These are phyloP conservation scores for Columba guinea DNA, from an alignment of 2,797 vertebrate species.

Conservation along the genomic window DNA sequence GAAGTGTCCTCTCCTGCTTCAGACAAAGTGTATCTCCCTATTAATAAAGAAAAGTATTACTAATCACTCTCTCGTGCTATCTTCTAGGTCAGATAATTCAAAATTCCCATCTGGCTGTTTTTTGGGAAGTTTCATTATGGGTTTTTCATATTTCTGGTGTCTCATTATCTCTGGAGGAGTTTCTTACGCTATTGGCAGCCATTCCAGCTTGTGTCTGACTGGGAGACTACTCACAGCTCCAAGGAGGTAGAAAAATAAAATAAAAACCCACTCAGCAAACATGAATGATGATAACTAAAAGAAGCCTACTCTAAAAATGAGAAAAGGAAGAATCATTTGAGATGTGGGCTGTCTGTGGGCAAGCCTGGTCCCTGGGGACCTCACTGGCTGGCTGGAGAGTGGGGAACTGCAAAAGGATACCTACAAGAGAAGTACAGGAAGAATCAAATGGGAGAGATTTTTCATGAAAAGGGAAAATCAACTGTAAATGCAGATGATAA, in stretches of 20 bases:
- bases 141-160: neutral
- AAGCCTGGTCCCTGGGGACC: neutral
- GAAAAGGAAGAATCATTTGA: neutral
- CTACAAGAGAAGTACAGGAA: neutral
- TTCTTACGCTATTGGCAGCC: constrained; percentile 11
- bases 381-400: neutral
- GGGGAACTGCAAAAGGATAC: neutral
- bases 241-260: constrained; percentile 6
- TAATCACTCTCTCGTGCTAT: neutral
- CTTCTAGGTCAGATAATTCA: constrained; percentile 5
- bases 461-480: neutral
- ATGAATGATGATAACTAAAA: neutral
- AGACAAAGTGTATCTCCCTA: neutral
- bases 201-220: neutral
- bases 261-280: constrained; percentile 13
- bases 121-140: neutral
- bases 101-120: neutral
- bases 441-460: neutral
- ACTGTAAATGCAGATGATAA: neutral
- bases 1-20: neutral
- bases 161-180: constrained; percentile 20
- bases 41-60: neutral
- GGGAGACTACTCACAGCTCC: constrained; percentile 2
- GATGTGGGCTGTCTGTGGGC: neutral
- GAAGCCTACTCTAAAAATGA: neutral